Percentiles rank a stretch among this genome's conserved stretches.
Conservation (phyloP, 1,140 invertebrate species). For the Plectus sambesii region DNA sequence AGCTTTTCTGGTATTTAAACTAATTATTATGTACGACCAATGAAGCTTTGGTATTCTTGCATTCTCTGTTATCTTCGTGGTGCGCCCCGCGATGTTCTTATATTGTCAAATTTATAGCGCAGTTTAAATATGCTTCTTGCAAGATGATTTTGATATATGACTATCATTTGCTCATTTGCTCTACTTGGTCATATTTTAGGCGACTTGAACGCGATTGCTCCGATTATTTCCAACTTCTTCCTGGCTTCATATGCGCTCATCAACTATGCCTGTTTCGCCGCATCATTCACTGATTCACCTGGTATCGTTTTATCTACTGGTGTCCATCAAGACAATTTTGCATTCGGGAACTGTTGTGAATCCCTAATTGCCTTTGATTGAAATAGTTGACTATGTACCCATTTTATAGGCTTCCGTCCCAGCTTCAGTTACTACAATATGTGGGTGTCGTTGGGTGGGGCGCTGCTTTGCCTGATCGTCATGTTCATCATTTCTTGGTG, state of each 20-base stretch:
- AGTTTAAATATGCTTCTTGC: no score
- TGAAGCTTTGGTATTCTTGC: no score
- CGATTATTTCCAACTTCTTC: conserved; percentile 93
- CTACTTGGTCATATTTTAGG: no score
- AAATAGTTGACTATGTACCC: conserved; percentile 35
- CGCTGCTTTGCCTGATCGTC: conserved; percentile 71
- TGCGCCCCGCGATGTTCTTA: no score
- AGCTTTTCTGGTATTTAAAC: no score
- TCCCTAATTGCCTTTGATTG: neutral
- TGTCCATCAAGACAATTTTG: no score
- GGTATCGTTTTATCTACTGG: no score
- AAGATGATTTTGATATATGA: no score
- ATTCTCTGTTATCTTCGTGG: no score
- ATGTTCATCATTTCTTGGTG: conserved; percentile 88
- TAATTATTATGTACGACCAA: no score
- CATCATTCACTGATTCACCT: conserved; percentile 39
- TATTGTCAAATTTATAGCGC: no score
- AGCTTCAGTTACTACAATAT: conserved; percentile 74
- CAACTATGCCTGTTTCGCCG: conserved; percentile 86
- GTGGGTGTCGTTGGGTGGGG: conserved; percentile 77
- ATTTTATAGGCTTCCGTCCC: conserved; percentile 49
- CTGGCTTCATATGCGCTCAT: conserved; percentile 87
- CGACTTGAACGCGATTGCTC: conserved; percentile 78
- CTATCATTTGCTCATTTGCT: no score
- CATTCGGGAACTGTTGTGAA: conserved; percentile 8